Evolutionary conservation across 2,113 vertebrate genomes (phyloP).

Genomic region (Leptobrachium leishanense): DNA sequence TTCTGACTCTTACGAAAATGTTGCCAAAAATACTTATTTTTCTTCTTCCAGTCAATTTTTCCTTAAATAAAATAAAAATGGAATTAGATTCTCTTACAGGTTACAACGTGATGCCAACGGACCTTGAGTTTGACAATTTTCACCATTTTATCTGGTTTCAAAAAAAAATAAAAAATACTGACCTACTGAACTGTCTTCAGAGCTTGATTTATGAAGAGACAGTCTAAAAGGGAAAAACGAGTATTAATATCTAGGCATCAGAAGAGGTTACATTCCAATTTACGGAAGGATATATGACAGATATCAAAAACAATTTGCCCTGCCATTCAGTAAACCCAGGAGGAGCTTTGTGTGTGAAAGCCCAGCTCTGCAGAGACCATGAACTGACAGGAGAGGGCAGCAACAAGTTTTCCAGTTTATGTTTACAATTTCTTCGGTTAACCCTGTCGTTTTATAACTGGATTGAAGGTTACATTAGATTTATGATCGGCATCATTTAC

Average conservation of each 20-base stretch:
- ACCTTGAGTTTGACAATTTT: no score
- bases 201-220: conserved; percentile 91
- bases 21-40: conserved; percentile 97
- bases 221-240: conserved; percentile 71
- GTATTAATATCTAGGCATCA: neutral
- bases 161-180: conserved; percentile 57
- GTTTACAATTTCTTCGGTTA: no score
- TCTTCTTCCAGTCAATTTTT: conserved; percentile 95
- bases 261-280: neutral
- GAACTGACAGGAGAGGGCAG: conserved; percentile 20
- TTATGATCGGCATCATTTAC: no score
- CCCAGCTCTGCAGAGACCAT: neutral
- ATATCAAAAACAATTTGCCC: no score
- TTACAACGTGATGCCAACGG: no score
- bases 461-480: no score
- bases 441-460: no score
- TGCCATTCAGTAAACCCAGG: neutral
- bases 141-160: no score
- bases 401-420: neutral
- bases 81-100: no score
- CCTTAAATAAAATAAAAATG: conserved; percentile 63
- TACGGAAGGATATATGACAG: neutral
- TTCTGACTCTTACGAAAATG: conserved; percentile 95
- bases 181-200: conserved; percentile 91
- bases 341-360: neutral